Conservation (phyloP, 1,140 invertebrate genomes). For the Dryas iulia region DNA sequence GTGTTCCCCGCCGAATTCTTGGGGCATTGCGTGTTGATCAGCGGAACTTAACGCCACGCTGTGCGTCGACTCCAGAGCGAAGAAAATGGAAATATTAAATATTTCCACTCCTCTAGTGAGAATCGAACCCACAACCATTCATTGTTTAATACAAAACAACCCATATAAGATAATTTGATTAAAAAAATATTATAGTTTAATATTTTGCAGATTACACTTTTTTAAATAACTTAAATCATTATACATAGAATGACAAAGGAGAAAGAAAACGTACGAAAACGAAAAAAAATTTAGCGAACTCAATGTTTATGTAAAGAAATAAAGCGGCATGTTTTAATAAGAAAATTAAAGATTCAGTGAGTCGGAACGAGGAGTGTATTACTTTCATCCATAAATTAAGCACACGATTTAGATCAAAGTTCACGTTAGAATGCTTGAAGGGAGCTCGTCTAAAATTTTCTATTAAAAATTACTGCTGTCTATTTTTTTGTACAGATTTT, state of each 20-base stretch:
- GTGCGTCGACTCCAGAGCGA: too few relatives aligned
- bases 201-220: too few relatives aligned
- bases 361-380: background rate
- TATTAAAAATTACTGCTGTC: background rate
- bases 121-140: too few relatives aligned
- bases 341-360: slow-evolving; percentile 1
- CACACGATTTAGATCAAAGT: slow-evolving; percentile 3
- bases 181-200: too few relatives aligned
- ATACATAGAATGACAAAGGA: background rate
- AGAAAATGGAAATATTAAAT: too few relatives aligned
- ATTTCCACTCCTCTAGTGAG: too few relatives aligned
- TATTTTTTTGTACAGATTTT: too few relatives aligned
- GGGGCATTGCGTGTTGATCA: too few relatives aligned
- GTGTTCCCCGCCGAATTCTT: too few relatives aligned
- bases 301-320: background rate
- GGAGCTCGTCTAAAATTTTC: background rate
- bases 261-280: background rate
- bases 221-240: background rate
- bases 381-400: background rate
- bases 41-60: too few relatives aligned
- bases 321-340: background rate
- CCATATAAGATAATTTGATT: too few relatives aligned
- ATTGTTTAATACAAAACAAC: too few relatives aligned
- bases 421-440: background rate
- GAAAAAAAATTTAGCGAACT: background rate